phyloP scores from a whole-genome alignment of 2,888 invertebrate genomes.

The Tinea semifulvella region DNA sequence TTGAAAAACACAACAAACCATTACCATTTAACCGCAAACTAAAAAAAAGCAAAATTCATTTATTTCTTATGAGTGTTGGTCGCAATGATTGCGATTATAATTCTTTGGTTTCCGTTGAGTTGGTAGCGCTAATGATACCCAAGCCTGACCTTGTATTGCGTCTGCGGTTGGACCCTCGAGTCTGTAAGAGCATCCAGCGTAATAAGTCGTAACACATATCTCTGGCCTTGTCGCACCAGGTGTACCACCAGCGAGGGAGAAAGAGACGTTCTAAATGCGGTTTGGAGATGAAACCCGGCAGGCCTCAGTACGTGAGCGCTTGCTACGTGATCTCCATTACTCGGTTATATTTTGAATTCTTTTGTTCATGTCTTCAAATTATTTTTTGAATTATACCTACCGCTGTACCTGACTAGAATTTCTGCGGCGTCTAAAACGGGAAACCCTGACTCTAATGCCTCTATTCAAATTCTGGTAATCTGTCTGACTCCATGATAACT shows the following conservation, averaged over 20 bases:
- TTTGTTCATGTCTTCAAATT: conserved; percentile 14
- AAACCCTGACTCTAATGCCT: conserved; percentile 6
- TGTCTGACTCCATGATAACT: background rate
- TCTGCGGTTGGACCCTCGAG: conserved; percentile 13
- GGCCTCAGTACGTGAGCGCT: conserved; percentile 32
- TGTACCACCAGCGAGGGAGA: conserved; percentile 38
- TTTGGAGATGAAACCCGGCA: conserved; percentile 22
- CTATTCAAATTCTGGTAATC: conserved; percentile 10
- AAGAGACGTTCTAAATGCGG: conserved; percentile 31
- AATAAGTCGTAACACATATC: conserved; percentile 31
- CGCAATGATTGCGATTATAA: conserved; percentile 38
- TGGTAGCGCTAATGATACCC: conserved; percentile 18
- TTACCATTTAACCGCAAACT: conserved; percentile 29
- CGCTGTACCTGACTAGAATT: conserved; percentile 12
- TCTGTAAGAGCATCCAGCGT: conserved; percentile 8
- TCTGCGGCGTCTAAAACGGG: background rate
- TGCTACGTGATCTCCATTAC: conserved; percentile 63
- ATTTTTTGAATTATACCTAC: conserved; percentile 15
- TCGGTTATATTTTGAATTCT: conserved; percentile 21
- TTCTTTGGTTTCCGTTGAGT: conserved; percentile 39
- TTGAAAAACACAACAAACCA: conserved; percentile 48
- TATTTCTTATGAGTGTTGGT: conserved; percentile 49
- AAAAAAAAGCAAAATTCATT: conserved; percentile 41
- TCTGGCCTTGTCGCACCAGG: conserved; percentile 46
- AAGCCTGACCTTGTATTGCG: conserved; percentile 13